Evolutionary conservation across 2,888 invertebrate species (phyloP).

Genomic region (Agrochola litura): DNA sequence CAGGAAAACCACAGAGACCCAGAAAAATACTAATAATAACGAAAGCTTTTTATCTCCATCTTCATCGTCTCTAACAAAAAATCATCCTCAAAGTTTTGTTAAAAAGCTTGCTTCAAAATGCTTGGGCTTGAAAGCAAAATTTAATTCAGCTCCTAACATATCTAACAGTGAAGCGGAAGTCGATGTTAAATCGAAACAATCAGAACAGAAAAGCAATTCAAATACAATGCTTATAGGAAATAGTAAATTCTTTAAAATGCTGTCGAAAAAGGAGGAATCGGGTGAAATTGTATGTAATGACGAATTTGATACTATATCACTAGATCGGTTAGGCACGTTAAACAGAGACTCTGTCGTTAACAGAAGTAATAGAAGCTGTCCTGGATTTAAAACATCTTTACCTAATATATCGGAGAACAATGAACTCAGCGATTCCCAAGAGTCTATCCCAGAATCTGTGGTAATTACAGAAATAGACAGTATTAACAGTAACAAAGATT

Average conservation of each 20-base stretch:
- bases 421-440: constrained; percentile 82
- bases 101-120: constrained; percentile 90
- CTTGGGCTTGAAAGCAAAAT: constrained; percentile 88
- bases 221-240: constrained; percentile 86
- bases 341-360: constrained; percentile 86
- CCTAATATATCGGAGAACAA: constrained; percentile 88
- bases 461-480: constrained; percentile 73
- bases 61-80: constrained; percentile 86
- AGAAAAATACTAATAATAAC: constrained; percentile 86
- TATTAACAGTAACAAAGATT: constrained; percentile 67
- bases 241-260: constrained; percentile 87
- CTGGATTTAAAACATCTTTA: constrained; percentile 87
- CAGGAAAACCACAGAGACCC: constrained; percentile 89
- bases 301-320: constrained; percentile 88
- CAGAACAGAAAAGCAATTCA: constrained; percentile 78
- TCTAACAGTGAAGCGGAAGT: constrained; percentile 83
- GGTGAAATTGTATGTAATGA: constrained; percentile 87
- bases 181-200: constrained; percentile 80
- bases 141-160: constrained; percentile 89
- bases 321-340: constrained; percentile 85
- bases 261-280: constrained; percentile 87
- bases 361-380: constrained; percentile 88
- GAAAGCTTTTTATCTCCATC: constrained; percentile 86
- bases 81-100: constrained; percentile 87
- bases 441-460: constrained; percentile 78